Conservation (phyloP, 2,797 vertebrate genomes). For the Orientallactaga sibirica region DNA sequence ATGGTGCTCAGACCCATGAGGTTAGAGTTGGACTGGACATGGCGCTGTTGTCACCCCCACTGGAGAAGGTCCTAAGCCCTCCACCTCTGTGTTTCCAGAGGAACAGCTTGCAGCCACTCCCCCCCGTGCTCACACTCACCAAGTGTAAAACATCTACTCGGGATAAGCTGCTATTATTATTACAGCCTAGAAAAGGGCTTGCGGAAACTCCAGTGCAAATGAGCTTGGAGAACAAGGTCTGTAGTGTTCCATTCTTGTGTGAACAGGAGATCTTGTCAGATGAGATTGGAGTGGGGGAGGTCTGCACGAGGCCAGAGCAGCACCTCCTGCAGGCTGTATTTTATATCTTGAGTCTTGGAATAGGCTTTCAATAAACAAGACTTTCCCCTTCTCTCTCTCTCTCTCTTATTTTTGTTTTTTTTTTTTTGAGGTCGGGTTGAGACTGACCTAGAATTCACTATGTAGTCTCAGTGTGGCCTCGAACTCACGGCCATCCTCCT, state of each 20-base stretch:
- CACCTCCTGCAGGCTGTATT: not conserved
- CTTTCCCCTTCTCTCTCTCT: not conserved
- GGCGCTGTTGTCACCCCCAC: not conserved
- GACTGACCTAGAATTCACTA: too few relatives aligned
- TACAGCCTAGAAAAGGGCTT: not conserved
- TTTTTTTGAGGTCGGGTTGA: too few relatives aligned
- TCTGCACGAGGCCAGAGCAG: not conserved
- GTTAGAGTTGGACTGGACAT: not conserved
- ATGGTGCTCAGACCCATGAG: fast-evolving
- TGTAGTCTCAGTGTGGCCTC: too few relatives aligned
- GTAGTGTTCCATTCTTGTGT: not conserved
- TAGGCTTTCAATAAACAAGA: not conserved
- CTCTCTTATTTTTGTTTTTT: too few relatives aligned
- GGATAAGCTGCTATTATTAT: not conserved
- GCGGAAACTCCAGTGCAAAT: not conserved
- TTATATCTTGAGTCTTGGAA: not conserved
- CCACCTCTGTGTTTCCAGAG: not conserved
- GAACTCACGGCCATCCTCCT: too few relatives aligned
- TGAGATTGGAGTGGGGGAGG: too few relatives aligned
- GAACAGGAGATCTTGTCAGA: not conserved
- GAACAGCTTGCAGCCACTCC: fast-evolving
- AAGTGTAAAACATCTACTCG: not conserved
- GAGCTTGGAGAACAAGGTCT: not conserved
- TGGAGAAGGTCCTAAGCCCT: not conserved
- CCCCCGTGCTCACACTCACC: too few relatives aligned